A percentile compares a stretch with the other conserved stretches of the same genome.
These are phyloP conservation scores for Pionites leucogaster DNA, from an alignment of 2,113 vertebrate species.

Conservation along the genomic window DNA sequence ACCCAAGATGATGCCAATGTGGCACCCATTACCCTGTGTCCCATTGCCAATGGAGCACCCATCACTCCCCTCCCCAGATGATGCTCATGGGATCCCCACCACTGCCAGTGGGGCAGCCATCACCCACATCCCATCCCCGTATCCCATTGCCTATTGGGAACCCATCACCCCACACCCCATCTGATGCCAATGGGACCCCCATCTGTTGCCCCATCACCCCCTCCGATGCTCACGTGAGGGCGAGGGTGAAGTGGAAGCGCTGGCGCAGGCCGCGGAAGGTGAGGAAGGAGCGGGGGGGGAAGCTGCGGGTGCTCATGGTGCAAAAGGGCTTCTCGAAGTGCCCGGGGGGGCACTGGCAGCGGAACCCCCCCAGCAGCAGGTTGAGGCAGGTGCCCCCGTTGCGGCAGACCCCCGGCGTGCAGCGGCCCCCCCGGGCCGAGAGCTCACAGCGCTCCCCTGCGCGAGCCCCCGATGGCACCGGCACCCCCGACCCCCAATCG, in stretches of 20 bases:
- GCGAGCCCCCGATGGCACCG: not conserved
- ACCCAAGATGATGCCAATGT: too few relatives aligned
- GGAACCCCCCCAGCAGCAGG: slow-evolving; percentile 92
- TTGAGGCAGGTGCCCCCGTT: slow-evolving; percentile 92
- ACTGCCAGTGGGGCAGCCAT: not conserved
- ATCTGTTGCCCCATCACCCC: not conserved
- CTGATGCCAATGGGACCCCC: not conserved
- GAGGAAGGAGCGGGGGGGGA: slow-evolving; percentile 88
- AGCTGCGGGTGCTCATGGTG: slow-evolving; percentile 90
- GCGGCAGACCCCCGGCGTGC: slow-evolving; percentile 84
- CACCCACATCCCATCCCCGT: not conserved
- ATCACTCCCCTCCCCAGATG: not conserved
- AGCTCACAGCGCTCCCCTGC: slow-evolving; percentile 87
- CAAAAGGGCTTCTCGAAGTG: slow-evolving; percentile 92
- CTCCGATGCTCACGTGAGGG: slow-evolving; percentile 83
- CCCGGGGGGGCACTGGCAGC: slow-evolving; percentile 87
- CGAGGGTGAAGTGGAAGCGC: slow-evolving; percentile 93
- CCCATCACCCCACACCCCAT: not conserved
- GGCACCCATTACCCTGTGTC: not conserved
- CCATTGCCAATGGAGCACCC: not conserved
- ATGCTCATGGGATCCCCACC: not conserved
- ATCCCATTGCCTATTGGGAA: rapidly evolving
- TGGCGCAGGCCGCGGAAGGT: slow-evolving; percentile 93
- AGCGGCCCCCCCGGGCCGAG: slow-evolving; percentile 87
- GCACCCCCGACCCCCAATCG: not conserved